phyloP scores from a whole-genome alignment of 2,888 invertebrate species.

The Amorpha juglandis region DNA sequence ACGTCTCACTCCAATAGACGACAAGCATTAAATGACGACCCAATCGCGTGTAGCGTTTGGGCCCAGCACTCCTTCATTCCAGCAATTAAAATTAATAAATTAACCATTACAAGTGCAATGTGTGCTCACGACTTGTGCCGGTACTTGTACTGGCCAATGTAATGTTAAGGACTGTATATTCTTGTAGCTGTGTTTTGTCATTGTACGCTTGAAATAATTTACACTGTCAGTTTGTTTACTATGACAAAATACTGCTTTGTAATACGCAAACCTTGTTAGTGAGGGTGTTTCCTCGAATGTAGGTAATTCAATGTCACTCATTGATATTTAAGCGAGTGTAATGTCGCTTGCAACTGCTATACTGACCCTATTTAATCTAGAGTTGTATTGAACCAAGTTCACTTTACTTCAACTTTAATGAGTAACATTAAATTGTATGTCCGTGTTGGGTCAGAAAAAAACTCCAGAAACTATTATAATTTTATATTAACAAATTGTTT shows the following conservation, averaged over 20 bases:
- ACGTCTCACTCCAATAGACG: too few species aligned
- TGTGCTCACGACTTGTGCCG: too few species aligned
- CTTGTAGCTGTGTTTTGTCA: conserved; percentile 36
- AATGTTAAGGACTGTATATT: conserved; percentile 12
- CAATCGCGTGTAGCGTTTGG: too few species aligned
- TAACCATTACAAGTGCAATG: too few species aligned
- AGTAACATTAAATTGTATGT: conserved; percentile 21
- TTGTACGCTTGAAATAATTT: conserved; percentile 31
- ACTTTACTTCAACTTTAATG: neutral
- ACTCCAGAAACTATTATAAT: conserved; percentile 19
- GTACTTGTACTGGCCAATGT: neutral
- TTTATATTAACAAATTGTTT: conserved; percentile 17
- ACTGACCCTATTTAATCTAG: conserved; percentile 6
- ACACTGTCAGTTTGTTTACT: conserved; percentile 17
- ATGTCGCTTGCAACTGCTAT: neutral
- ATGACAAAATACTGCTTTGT: conserved; percentile 27
- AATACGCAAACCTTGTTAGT: conserved; percentile 12
- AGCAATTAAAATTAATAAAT: too few species aligned
- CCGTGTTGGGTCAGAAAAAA: conserved; percentile 8
- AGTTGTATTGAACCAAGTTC: conserved; percentile 14
- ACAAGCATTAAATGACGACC: too few species aligned
- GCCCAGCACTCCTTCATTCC: too few species aligned
- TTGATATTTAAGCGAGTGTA: conserved; percentile 4
- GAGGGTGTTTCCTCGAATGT: neutral
- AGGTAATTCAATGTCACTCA: conserved; percentile 23